These are phyloP conservation scores for Potamarius usumacintae DNA, from an alignment of 2,113 vertebrate genomes.

Conservation along the genomic window DNA sequence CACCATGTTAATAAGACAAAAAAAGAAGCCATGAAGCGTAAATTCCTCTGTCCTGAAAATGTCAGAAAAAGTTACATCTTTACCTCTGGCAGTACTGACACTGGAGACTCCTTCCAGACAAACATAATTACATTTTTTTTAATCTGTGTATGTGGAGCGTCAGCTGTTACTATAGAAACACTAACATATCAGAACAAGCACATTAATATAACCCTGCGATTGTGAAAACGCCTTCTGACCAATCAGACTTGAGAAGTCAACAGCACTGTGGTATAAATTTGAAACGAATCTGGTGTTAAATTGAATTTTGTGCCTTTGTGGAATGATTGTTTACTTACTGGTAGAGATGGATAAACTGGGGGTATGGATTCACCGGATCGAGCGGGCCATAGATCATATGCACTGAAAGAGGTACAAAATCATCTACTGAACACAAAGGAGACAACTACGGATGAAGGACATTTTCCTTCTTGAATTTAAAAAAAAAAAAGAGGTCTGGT, in stretches of 20 bases:
- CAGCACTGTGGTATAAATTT: neutral
- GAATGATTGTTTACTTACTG: conserved; percentile 72
- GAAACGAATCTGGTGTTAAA: neutral
- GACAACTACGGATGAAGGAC: no score
- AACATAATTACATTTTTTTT: no score
- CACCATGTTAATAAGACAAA: neutral
- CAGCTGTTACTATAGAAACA: neutral
- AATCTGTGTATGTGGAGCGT: neutral
- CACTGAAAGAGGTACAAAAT: conserved; percentile 72
- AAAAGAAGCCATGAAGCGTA: no score
- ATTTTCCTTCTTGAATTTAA: no score
- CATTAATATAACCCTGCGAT: neutral
- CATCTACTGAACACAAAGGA: neutral
- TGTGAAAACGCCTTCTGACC: no score
- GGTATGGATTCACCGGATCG: conserved; percentile 90
- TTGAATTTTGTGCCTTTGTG: neutral
- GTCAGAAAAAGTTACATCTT: neutral
- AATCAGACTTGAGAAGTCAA: neutral
- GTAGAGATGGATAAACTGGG: conserved; percentile 88
- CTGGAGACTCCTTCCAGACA: neutral
- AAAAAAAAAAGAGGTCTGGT: no score
- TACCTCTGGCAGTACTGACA: neutral
- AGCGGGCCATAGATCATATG: conserved; percentile 94
- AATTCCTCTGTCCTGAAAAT: no score
- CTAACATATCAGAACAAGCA: neutral